phyloP scores from a whole-genome alignment of 2,888 invertebrate genomes.

The Hecatera dysodea region DNA sequence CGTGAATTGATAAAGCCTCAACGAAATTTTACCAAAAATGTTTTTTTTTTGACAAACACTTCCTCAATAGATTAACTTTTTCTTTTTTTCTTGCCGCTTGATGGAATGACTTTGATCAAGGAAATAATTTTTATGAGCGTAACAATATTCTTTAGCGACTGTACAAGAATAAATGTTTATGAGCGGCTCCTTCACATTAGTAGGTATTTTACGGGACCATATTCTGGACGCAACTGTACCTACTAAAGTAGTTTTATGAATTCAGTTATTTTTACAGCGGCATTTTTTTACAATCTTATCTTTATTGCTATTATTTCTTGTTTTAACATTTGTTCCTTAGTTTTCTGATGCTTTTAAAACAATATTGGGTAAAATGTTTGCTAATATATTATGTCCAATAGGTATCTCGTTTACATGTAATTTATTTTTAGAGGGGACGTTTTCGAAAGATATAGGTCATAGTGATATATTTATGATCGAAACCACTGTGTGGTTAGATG shows the following conservation, averaged over 20 bases:
- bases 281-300: slow-evolving; percentile 25
- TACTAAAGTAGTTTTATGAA: slow-evolving; percentile 39
- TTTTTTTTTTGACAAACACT: slow-evolving; percentile 43
- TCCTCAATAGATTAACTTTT: slow-evolving; percentile 52
- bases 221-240: slow-evolving; percentile 56
- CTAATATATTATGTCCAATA: slow-evolving; percentile 21
- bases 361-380: slow-evolving; percentile 8
- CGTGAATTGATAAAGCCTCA: slow-evolving; percentile 56
- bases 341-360: slow-evolving; percentile 31
- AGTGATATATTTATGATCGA: slow-evolving; percentile 55
- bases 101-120: slow-evolving; percentile 42
- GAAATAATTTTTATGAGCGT: slow-evolving; percentile 37
- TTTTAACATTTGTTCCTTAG: slow-evolving; percentile 22
- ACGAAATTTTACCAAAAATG: slow-evolving; percentile 39
- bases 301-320: slow-evolving; percentile 25
- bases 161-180: slow-evolving; percentile 70
- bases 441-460: slow-evolving; percentile 34
- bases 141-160: slow-evolving; percentile 58
- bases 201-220: slow-evolving; percentile 52
- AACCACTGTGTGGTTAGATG: slow-evolving; percentile 25
- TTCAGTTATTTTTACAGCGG: slow-evolving; percentile 40
- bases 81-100: slow-evolving; percentile 36
- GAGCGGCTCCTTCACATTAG: slow-evolving; percentile 63
- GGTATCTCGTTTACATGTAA: slow-evolving; percentile 13
- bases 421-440: slow-evolving; percentile 34